Evolutionary conservation across 2,113 vertebrate genomes (phyloP), one percentile per base, ranked within the genome.

Genomic region (Indri indri): DNA sequence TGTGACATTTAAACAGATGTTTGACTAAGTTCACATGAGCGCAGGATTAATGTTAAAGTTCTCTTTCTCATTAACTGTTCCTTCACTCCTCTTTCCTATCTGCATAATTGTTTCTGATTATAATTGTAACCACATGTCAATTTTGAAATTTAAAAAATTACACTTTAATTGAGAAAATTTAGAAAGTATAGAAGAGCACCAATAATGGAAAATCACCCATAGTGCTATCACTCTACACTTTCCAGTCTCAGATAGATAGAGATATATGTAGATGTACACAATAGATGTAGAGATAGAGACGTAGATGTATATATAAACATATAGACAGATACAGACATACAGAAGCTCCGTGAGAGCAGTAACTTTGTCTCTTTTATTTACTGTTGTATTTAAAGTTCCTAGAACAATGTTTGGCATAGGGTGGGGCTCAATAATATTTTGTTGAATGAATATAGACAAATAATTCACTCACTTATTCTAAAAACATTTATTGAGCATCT

Each of bases 301-400:
- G 13, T 3, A 88, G 25, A 73, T 82, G 5, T 20, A 68, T 3
- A 5, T 2, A 77, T 6, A 47, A 20, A n/a, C 7, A n/a, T 16
- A 5, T 13, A 71, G 52, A 86, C 10, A 65, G 34, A 59, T 2
- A 40, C 37, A 77, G 6, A 52, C 40, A 79, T 66, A 90, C 37
- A 63, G 59, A 76, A 61, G 40, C 25, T 85, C 14, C 20, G 30
- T 23, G 40, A 54, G 54, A 66, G 37, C 1, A 80, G 16, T 37
- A 34, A 90, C 85, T 52, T 85, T 76, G 70, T 87, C 80, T 92
- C 52, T 47, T 91, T 89, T 86, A 82, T 86, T 84, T 80, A 54
- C 47, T 89, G 20, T 63, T 25, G 2, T 59, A 86, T 71, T 74
- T 91, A 27, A 91, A 73, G n/a, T 4, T 91, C 68, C 47, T 71